Evolutionary conservation across 2,797 vertebrate genomes (phyloP).

Genomic region (Acestrorhynchus altus): DNA sequence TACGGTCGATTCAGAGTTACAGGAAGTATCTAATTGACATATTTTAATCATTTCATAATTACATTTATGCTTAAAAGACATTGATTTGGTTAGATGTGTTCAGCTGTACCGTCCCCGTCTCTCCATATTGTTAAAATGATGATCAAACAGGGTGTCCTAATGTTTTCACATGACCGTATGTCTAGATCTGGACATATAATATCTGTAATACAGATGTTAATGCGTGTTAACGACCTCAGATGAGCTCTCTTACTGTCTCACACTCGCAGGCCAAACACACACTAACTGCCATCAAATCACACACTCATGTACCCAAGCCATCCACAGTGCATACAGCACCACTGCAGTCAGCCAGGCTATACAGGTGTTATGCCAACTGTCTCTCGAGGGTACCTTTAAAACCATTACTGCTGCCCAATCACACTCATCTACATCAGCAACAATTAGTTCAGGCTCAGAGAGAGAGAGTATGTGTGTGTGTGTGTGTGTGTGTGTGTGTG

Average conservation of each 20-base stretch:
- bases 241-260: constrained; percentile 16
- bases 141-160: no score
- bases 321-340: neutral
- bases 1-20: no score
- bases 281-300: neutral
- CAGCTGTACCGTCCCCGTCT: no score
- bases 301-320: neutral
- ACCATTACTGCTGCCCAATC: no score
- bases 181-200: no score
- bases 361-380: neutral
- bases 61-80: no score
- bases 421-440: neutral
- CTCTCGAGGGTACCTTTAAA: constrained; percentile 12
- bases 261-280: neutral
- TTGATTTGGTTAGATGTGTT: no score
- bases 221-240: constrained; percentile 38
- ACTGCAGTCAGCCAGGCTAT: neutral
- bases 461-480: neutral
- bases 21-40: no score
- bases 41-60: no score
- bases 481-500: constrained; percentile 26
- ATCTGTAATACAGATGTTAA: no score
- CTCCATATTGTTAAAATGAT: no score
- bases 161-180: no score
- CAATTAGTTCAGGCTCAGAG: constrained; percentile 2